Conservation (phyloP, 2,113 vertebrate genomes). For the Grantiella picta region DNA sequence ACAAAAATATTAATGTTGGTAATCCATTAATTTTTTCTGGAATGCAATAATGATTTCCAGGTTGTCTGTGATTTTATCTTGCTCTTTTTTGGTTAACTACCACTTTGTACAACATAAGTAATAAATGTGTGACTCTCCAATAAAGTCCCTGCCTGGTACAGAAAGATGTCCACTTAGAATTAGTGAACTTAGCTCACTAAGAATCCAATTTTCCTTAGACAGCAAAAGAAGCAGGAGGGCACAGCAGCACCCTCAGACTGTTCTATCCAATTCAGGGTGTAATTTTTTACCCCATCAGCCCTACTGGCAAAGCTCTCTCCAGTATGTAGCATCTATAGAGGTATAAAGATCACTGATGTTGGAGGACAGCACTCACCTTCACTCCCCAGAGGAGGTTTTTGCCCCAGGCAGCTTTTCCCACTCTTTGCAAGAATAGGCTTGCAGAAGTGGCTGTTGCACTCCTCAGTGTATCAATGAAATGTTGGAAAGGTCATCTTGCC, state of each 20-base stretch:
- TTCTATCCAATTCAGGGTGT: not conserved
- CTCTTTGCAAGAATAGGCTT: not conserved
- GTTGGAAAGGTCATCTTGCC: not conserved
- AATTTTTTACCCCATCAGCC: not conserved
- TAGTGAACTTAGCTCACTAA: not conserved
- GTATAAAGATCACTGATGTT: not conserved
- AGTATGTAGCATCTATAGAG: not conserved
- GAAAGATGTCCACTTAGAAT: not conserved
- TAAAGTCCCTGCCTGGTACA: not conserved
- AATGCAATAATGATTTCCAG: not conserved
- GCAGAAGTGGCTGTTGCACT: not conserved
- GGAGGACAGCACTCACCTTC: not conserved
- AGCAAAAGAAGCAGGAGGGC: not conserved
- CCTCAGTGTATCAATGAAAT: not conserved
- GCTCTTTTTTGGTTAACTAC: not conserved
- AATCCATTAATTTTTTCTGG: not conserved
- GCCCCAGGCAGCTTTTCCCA: not conserved
- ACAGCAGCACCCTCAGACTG: not conserved
- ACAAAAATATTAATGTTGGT: not conserved
- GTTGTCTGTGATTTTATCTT: not conserved
- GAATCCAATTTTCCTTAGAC: not conserved
- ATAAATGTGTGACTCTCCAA: not conserved
- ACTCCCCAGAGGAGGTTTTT: accelerated
- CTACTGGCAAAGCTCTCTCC: not conserved
- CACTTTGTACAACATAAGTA: not conserved